Percentiles rank a stretch among this genome's conserved stretches.
Conservation (phyloP, 2,113 vertebrate genomes). For the Sebastes schlegelii region DNA sequence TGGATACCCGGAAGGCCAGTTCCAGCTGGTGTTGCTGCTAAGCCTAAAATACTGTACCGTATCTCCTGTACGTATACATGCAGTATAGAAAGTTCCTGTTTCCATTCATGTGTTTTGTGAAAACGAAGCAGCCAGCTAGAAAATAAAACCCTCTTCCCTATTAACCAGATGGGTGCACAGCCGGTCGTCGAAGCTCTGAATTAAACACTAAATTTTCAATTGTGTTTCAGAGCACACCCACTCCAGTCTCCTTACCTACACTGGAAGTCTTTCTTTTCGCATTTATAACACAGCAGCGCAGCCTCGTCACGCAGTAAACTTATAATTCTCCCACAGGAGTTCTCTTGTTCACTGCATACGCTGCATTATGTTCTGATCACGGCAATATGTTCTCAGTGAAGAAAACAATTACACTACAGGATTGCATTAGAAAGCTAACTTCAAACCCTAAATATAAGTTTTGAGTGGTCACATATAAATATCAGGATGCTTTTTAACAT, state of each 20-base stretch:
- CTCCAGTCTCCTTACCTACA: slow-evolving; percentile 71
- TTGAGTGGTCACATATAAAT: background rate
- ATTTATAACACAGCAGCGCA: slow-evolving; percentile 25
- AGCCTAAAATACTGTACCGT: background rate
- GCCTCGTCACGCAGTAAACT: slow-evolving; percentile 18
- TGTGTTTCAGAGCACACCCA: slow-evolving; percentile 67
- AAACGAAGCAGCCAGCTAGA: slow-evolving; percentile 84
- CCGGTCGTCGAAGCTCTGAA: slow-evolving; percentile 66
- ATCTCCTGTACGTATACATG: background rate
- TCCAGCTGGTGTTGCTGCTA: background rate
- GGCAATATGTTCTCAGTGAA: slow-evolving; percentile 29
- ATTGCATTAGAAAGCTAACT: background rate
- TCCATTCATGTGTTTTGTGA: slow-evolving; percentile 43
- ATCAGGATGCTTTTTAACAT: background rate
- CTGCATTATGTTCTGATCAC: slow-evolving; percentile 30
- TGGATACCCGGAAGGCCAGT: background rate
- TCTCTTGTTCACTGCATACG: slow-evolving; percentile 26
- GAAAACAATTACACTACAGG: background rate
- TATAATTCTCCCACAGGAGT: slow-evolving; percentile 24
- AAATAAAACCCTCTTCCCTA: slow-evolving; percentile 81
- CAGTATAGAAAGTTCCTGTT: slow-evolving; percentile 2
- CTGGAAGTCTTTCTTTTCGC: slow-evolving; percentile 20
- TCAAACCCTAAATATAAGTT: background rate
- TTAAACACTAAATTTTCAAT: slow-evolving; percentile 79
- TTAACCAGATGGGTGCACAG: slow-evolving; percentile 82